Evolutionary conservation across 2,797 vertebrate genomes (phyloP), one percentile per base, ranked within the genome.

Genomic region (Thamnophis elegans): DNA sequence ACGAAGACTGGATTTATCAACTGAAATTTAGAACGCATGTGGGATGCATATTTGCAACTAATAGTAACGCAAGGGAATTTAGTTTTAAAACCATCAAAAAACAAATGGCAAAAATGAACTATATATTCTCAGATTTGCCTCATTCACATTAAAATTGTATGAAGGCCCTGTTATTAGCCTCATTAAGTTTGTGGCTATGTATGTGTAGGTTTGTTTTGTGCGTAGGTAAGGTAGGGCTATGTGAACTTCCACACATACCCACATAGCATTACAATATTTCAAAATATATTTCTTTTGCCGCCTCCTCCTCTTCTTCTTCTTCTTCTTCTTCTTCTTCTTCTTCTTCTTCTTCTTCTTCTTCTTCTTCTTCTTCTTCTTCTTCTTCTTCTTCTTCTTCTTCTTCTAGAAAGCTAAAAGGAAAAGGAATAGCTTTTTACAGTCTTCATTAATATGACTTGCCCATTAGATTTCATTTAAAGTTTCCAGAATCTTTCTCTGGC

Each of bases 401-500:
- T 58, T 92, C 2, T 87, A 36, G 26, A 11, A n/a, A 93, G 28
- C 90, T 89, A 87, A 14, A 62, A 92, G 6, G 11, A 90, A 94
- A 90, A 94, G 60, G 47, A 89, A 13, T 5, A 28, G 78, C 47
- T 94, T 87, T 85, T 62, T 32, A 87, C 88, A 94, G 42, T 3
- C 3, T 1, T 88, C 55, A 59, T 0, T 59, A 53, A 94, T 32
- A 93, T 60, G 92, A 68, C 60, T 0, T 85, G 3, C 54, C 5
- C 42, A 93, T 92, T 91, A 54, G 1, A 9, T 92, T 90, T 60
- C 93, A 92, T 89, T 87, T 91, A 91, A 87, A 91, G 53, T 51
- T 56, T 0, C 0, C 86, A 10, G 11, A 0, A 85, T 93, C 92
- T 89, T 47, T 82, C 93, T 53, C 32, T 87, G 6, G 22, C 88